phyloP scores from a whole-genome alignment of 2,888 invertebrate species.

The Drosophila leonis region DNA sequence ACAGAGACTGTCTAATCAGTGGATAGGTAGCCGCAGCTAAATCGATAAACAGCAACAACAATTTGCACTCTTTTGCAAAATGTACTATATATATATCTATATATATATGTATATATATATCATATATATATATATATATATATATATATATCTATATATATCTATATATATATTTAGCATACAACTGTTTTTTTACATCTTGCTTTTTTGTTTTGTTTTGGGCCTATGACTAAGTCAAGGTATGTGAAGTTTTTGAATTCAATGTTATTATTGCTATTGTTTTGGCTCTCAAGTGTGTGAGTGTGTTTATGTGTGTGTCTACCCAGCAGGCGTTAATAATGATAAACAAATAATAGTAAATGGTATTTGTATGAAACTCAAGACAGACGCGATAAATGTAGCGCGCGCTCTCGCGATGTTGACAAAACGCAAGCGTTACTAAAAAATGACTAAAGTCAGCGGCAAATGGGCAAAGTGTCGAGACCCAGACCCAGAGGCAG shows the following conservation, averaged over 20 bases:
- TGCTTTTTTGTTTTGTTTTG: slow-evolving; percentile 11
- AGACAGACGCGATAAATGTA: slow-evolving; percentile 45
- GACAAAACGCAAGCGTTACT: slow-evolving; percentile 81
- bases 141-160: slow-evolving; percentile 20
- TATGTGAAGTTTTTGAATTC: slow-evolving; percentile 51
- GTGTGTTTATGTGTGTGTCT: slow-evolving; percentile 22
- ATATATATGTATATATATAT: slow-evolving; percentile 29
- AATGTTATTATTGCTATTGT: slow-evolving; percentile 45
- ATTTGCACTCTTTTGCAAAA: slow-evolving; percentile 19
- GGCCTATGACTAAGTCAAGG: slow-evolving; percentile 64
- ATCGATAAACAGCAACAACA: slow-evolving; percentile 55
- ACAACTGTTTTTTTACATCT: slow-evolving; percentile 21
- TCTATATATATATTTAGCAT: slow-evolving; percentile 37
- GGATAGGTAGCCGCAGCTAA: slow-evolving; percentile 26
- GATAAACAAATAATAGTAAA: slow-evolving; percentile 41
- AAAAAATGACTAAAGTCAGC: slow-evolving; percentile 78
- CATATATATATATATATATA: slow-evolving; percentile 31
- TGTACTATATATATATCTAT: slow-evolving; percentile 11
- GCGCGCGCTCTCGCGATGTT: slow-evolving; percentile 76
- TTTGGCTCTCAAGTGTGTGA: slow-evolving; percentile 20
- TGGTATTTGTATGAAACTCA: slow-evolving; percentile 30
- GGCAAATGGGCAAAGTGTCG: slow-evolving; percentile 63
- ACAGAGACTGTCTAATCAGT: slow-evolving; percentile 38
- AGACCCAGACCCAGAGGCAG: slow-evolving; percentile 59
- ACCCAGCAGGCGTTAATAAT: slow-evolving; percentile 53